Conservation (phyloP, 2,113 vertebrate species). For the Anser cygnoides region DNA sequence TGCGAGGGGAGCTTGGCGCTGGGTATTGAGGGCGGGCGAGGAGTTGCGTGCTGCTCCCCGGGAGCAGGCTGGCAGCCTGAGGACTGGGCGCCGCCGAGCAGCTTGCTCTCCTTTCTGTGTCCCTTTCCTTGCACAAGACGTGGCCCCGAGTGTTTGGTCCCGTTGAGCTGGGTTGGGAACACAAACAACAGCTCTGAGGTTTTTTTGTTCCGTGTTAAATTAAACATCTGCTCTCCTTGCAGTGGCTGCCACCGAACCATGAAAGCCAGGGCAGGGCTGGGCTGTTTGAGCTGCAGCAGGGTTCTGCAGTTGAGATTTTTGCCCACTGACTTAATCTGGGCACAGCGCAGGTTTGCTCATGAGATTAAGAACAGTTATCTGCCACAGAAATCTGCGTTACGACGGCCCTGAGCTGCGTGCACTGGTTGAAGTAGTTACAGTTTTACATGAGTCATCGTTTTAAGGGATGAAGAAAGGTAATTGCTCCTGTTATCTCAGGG, state of each 20-base stretch:
- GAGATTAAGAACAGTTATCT: not conserved
- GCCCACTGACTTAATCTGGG: not conserved
- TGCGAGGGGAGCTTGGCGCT: too few species aligned
- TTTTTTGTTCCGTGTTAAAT: not conserved
- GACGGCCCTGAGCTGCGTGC: not conserved
- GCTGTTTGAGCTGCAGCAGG: rapidly evolving
- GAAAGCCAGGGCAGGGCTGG: not conserved
- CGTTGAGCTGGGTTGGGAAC: not conserved
- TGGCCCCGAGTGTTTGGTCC: not conserved
- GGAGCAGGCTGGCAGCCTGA: not conserved
- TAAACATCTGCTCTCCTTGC: not conserved
- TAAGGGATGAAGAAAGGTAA: not conserved
- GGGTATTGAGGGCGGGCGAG: too few species aligned
- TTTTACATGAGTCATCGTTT: not conserved
- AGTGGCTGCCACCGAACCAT: rapidly evolving
- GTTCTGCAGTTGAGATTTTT: not conserved
- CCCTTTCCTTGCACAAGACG: not conserved
- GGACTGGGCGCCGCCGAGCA: not conserved
- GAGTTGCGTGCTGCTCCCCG: too few species aligned
- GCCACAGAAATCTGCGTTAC: not conserved
- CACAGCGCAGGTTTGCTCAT: not conserved
- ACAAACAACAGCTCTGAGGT: not conserved
- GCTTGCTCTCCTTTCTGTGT: not conserved
- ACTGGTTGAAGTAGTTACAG: not conserved
- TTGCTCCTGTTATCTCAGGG: not conserved